phyloP scores from a whole-genome alignment of 2,888 invertebrate genomes.

The Drosophila robusta region DNA sequence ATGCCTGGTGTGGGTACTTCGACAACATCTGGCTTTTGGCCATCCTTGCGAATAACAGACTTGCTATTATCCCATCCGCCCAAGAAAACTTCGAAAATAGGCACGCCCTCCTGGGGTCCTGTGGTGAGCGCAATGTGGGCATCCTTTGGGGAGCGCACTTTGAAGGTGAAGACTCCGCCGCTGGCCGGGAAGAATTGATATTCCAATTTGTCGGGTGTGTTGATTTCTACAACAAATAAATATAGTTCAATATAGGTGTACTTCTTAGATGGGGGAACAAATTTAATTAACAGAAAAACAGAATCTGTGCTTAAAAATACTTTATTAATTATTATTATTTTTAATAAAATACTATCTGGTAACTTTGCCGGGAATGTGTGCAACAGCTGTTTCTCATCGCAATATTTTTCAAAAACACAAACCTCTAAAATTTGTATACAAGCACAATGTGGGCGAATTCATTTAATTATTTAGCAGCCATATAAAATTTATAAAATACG shows the following conservation, averaged over 20 bases:
- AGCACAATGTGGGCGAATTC: no score
- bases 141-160: conserved; percentile 92
- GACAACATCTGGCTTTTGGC: conserved; percentile 90
- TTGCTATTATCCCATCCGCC: conserved; percentile 95
- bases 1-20: conserved; percentile 90
- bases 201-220: conserved; percentile 92
- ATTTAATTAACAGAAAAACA: no score
- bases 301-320: no score
- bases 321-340: no score
- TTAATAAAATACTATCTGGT: no score
- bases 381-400: no score
- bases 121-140: conserved; percentile 93
- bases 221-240: conserved; percentile 86
- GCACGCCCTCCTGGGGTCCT: conserved; percentile 89
- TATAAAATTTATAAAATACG: no score
- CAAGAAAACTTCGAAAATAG: conserved; percentile 94
- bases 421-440: no score
- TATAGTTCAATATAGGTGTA: neutral
- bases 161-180: conserved; percentile 90
- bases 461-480: neutral
- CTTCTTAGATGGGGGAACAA: no score
- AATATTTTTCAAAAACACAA: no score
- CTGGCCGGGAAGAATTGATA: conserved; percentile 92
- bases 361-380: no score
- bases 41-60: conserved; percentile 92